Base-by-base conservation (phyloP, 2,113 vertebrate species). In the Falco punctatus region DNA sequence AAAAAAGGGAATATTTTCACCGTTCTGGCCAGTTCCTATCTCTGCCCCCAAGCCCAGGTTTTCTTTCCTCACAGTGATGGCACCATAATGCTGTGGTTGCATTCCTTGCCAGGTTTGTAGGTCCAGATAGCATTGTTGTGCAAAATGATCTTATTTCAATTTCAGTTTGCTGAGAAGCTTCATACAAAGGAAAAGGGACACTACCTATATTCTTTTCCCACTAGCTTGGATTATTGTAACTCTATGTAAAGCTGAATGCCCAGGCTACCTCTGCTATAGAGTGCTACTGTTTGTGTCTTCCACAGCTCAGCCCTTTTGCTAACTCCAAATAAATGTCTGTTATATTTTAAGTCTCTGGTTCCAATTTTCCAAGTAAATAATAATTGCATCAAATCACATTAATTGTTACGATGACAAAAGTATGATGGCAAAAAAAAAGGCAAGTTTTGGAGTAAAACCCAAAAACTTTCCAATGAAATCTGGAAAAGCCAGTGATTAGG, bases 381-480 rank as follows among this genome's bases (percentile, higher is more conserved):
- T 48, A 13, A 33, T 48, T 52, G 13, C 3, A 40, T 10, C 13
- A 48, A 75, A 46, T 33, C 10, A 32, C 14, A 13, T 33, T 9
- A 72, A 64, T 38, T 11, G 2, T 28, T 72, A 27, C 17, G 88
- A 30, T 14, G 14, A 42, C 4, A 16, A 33, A 84, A 59, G 1
- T 64, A 23, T 64, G 2, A 3, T 64, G 18, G 3, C 3, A 14
- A 14, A 18, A 33, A 13, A 38, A 15, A 0, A 10, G 24, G 3
- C 3, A 52, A 32, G 3, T 65, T 84, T 61, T 12, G 13, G 4
- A 66, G 6, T 20, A 17, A 90, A 91, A 79, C 58, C 4, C 0
- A 7, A 64, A 79, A 51, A 30, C 4, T 58, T 86, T 64, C 15
- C 4, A 32, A 67, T 67, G 5, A 82, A 51, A 88, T 51, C 11